Base-by-base conservation (phyloP, 1,140 invertebrate species). In the Drosophila bipectinata region DNA sequence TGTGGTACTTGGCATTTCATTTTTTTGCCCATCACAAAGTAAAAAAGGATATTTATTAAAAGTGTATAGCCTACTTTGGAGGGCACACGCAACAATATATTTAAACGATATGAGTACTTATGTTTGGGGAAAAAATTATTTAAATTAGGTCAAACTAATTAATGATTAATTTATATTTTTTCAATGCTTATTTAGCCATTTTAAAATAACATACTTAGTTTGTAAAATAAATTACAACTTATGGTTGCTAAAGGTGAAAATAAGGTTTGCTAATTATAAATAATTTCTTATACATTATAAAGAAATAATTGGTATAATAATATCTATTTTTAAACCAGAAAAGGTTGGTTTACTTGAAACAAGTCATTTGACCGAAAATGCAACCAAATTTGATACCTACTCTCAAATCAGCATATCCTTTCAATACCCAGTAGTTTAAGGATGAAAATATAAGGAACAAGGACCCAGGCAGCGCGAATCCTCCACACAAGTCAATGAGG, bases 401-500 rank as follows among this genome's bases (percentile, higher is more conserved):
- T 18, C 41, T 8, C 0, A 37, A 12, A 4, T 9, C 15, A 8
- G 4, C 18, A 68, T 39, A 48, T 52, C 41, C 15, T 7, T 1
- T 0, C 10, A 2, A 21, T 47, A 30, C 15, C 49, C 8, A 4
- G 26, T n/a, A 15, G 32, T 9, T 48, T 7, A 24, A 55, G 53
- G 10, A 68, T 15, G 12, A 24, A 69, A 48, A 68, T 57, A 47
- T 24, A 56, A 52, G 34, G 30, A 55, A 34, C 21, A 39, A 52
- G 56, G 21, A 24, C 18, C 77, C 39, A 34, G 51, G 64, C 62
- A 76, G 32, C 69, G 79, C 49, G 69, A 79, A 79, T 76, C 75
- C 60, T 64, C 45, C 71, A 71, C 83, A 77, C 79, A 68, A 88
- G 72, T 88, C 83, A 88, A 88, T 88, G 83, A 88, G 83, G 83